Base-by-base conservation (phyloP, 2,113 vertebrate genomes). In the Lampris incognitus region DNA sequence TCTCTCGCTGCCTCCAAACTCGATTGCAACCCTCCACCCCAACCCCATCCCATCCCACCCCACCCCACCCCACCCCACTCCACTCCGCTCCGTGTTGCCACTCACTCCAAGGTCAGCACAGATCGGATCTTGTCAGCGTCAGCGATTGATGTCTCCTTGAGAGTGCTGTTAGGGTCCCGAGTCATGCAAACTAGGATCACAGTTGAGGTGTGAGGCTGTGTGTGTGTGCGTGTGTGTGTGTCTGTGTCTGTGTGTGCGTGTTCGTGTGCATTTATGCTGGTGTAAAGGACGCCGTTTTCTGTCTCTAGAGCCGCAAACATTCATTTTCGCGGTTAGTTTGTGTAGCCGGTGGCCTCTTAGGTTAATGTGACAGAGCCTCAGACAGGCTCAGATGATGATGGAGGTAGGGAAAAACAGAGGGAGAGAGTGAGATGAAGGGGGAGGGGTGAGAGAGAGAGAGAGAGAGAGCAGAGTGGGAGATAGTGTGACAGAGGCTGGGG, bases 31-130 rank as follows among this genome's bases (percentile, higher is more conserved):
- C 76, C 58, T 44, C 24, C 61, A 71, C 81, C 78, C 62, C 70
- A 46, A 66, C 76, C 84, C 65, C 71, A 82, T 52, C 44, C 79
- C 74, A n/a, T n/a, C n/a, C n/a, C n/a, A n/a, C n/a, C n/a, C n/a
- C n/a, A n/a, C n/a, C n/a, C n/a, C n/a, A n/a, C n/a, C n/a, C n/a
- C n/a, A n/a, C n/a, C n/a, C n/a, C n/a, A n/a, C n/a, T n/a, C n/a
- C n/a, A n/a, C n/a, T n/a, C n/a, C n/a, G n/a, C n/a, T n/a, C 78
- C 13, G 9, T 74, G 82, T 76, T 83, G 87, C 68, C 4, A 68
- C 82, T 92, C 87, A 76, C 90, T 91, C 93, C 96, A 97, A 97
- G 96, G 96, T 97, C 94, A 85, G 93, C 85, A 85, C 88, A 88
- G 89, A 91, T 94, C 89, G 87, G 81, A 76, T 94, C 95, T 94